A percentile compares a stretch with the other conserved stretches of the same genome.
Evolutionary conservation across 2,888 invertebrate species (phyloP).

Genomic region (Meandrusa payeni): DNA sequence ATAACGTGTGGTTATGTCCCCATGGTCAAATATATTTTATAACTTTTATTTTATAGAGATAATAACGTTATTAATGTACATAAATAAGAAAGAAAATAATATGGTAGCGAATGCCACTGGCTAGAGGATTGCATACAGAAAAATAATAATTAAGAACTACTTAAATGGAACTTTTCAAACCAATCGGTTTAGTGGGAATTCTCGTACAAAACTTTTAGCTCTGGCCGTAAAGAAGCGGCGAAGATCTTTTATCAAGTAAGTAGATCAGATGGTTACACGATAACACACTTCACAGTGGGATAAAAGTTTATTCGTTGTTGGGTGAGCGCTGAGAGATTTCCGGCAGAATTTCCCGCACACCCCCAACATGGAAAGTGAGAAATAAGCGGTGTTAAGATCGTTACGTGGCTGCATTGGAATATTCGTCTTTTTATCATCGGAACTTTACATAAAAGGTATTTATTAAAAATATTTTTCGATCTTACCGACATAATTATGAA

Average conservation of each 20-base stretch:
- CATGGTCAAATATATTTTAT: too few relatives aligned
- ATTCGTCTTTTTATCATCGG: conserved; percentile 45
- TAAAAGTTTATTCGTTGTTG: conserved; percentile 42
- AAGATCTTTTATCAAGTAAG: conserved; percentile 24
- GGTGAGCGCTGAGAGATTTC: conserved; percentile 48
- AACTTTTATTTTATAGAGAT: too few relatives aligned
- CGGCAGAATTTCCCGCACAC: conserved; percentile 52
- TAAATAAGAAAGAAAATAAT: too few relatives aligned
- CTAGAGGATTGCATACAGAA: too few relatives aligned
- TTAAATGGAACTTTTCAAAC: conserved; percentile 1
- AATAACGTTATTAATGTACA: too few relatives aligned
- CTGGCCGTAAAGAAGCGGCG: conserved; percentile 4
- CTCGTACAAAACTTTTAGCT: conserved; percentile 6
- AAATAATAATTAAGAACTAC: too few relatives aligned
- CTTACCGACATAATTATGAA: too few relatives aligned
- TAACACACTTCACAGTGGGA: conserved; percentile 38
- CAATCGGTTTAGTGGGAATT: conserved; percentile 6
- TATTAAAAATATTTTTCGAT: too few relatives aligned
- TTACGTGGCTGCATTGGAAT: conserved; percentile 37
- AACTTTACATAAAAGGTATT: too few relatives aligned
- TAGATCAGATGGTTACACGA: conserved; percentile 27
- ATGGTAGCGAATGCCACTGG: too few relatives aligned
- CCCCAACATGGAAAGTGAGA: conserved; percentile 44
- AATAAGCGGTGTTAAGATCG: conserved; percentile 31
- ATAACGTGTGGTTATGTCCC: too few relatives aligned